Percentiles rank a stretch among this genome's conserved stretches.
phyloP scores from a whole-genome alignment of 2,888 invertebrate species.

The Aphidoletes aphidimyza region DNA sequence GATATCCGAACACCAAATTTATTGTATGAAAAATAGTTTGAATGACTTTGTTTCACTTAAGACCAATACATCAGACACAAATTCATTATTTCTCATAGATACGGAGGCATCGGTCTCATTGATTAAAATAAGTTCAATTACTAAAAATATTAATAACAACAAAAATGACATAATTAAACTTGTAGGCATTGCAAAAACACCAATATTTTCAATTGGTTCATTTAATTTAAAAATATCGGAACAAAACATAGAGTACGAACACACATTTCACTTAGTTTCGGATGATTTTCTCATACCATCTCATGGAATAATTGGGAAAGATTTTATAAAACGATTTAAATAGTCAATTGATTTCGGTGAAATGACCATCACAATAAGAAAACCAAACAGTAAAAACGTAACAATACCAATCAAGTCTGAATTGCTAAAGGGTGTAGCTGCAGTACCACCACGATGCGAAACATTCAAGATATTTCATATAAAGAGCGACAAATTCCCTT shows the following conservation, averaged over 20 bases:
- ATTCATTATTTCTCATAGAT: too few species aligned
- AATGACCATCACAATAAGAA: neutral
- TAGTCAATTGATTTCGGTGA: neutral
- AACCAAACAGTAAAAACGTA: neutral
- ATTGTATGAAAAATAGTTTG: too few species aligned
- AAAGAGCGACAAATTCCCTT: neutral
- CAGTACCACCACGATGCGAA: neutral
- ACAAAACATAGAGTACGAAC: neutral
- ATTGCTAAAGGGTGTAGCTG: neutral
- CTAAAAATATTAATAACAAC: too few species aligned
- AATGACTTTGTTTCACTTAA: neutral
- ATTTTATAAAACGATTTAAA: neutral
- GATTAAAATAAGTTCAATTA: too few species aligned
- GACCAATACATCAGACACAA: neutral
- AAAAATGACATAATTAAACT: too few species aligned
- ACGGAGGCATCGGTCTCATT: too few species aligned
- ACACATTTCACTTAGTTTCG: neutral
- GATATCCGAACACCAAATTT: too few species aligned
- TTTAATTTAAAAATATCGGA: neutral
- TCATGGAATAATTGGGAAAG: neutral
- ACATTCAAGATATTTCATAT: neutral
- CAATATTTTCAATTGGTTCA: neutral
- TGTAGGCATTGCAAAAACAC: too few species aligned
- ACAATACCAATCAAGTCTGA: neutral
- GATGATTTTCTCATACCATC: constrained; percentile 21